These are phyloP conservation scores for Motacilla tschutschensis DNA, from an alignment of 2,113 vertebrate genomes.

Conservation along the genomic window DNA sequence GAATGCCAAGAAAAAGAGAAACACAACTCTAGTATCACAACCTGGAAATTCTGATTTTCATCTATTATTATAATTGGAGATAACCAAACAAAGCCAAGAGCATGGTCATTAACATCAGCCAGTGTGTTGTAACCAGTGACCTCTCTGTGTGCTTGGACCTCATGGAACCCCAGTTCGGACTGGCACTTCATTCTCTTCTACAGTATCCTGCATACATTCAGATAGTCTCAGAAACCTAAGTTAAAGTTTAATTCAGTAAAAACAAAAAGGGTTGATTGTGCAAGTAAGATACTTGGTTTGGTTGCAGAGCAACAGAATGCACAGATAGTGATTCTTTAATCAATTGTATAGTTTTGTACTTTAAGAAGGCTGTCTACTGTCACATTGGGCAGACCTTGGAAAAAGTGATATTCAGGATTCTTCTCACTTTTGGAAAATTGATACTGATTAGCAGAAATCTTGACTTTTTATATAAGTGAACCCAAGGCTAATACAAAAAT, in stretches of 20 bases:
- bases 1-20: not conserved
- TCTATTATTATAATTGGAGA: not conserved
- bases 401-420: not conserved
- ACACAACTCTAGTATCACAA: not conserved
- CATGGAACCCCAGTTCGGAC: not conserved
- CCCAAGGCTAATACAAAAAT: not conserved
- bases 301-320: not conserved
- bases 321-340: not conserved
- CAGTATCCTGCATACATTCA: not conserved
- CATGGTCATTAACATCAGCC: not conserved
- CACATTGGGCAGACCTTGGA: not conserved
- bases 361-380: not conserved
- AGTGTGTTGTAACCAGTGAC: not conserved
- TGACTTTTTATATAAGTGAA: not conserved
- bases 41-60: not conserved
- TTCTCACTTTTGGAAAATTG: not conserved
- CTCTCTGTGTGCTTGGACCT: not conserved
- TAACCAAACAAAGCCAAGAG: not conserved
- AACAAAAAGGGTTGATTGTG: not conserved
- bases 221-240: not conserved
- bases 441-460: not conserved
- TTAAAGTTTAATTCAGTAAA: not conserved
- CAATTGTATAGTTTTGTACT: not conserved
- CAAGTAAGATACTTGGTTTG: not conserved
- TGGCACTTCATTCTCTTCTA: not conserved